Evolutionary conservation across 2,113 vertebrate species (phyloP).

Genomic region (Rana temporaria): DNA sequence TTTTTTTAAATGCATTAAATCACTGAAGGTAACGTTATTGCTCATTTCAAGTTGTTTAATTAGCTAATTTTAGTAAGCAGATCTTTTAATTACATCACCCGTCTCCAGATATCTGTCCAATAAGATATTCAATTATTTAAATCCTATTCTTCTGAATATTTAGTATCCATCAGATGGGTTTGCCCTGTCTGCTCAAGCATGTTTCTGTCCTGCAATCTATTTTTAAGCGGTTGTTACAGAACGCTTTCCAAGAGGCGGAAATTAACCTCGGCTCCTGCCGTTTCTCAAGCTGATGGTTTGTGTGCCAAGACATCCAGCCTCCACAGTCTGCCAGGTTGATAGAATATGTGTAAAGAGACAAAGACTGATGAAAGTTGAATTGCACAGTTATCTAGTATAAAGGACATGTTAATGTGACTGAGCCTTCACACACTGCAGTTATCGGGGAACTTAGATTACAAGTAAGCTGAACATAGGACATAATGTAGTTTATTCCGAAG

Average conservation of each 20-base stretch:
- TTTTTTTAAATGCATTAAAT: constrained; percentile 19
- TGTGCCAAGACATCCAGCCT: constrained; percentile 12
- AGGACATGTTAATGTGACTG: background rate
- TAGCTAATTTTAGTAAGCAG: constrained; percentile 22
- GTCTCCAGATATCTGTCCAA: constrained; percentile 25
- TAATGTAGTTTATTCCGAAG: too few species aligned
- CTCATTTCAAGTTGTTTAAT: constrained; percentile 12
- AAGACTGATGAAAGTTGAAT: background rate
- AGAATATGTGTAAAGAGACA: background rate
- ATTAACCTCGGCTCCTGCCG: constrained; percentile 34
- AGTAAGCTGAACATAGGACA: too few species aligned
- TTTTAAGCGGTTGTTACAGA: constrained; percentile 29
- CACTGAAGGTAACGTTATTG: background rate
- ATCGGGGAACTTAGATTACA: too few species aligned
- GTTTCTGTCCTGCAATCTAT: constrained; percentile 15
- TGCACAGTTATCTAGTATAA: background rate
- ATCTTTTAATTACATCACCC: constrained; percentile 12
- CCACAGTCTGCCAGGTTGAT: constrained; percentile 1
- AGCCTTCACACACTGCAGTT: too few species aligned
- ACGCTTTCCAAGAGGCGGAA: constrained; percentile 32
- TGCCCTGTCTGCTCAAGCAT: constrained; percentile 22
- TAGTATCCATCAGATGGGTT: constrained; percentile 31
- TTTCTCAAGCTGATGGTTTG: constrained; percentile 10
- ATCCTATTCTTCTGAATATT: constrained; percentile 20
- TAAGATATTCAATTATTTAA: constrained; percentile 34